These are phyloP conservation scores for Mungos mungo DNA, from an alignment of 2,113 vertebrate genomes.

Conservation along the genomic window DNA sequence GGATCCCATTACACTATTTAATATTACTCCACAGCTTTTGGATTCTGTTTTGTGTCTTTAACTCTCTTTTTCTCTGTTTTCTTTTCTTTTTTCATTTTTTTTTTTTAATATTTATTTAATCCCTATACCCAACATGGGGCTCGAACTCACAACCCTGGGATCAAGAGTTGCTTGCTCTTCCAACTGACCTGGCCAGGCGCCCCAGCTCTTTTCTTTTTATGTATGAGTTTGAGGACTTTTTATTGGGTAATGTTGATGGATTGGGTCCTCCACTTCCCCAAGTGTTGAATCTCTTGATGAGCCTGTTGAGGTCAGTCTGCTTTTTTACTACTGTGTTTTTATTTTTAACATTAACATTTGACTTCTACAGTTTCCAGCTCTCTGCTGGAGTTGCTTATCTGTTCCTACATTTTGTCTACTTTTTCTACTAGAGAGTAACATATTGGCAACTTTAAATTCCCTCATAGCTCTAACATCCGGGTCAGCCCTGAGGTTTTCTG, in stretches of 20 bases:
- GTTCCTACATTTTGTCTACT: neutral
- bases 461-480: neutral
- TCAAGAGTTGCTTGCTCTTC: no score
- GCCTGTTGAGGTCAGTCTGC: neutral
- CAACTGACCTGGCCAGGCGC: no score
- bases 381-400: neutral
- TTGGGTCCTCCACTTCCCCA: neutral
- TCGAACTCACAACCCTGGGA: no score
- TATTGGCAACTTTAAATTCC: neutral
- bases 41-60: neutral
- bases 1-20: neutral
- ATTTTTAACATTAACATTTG: neutral
- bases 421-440: neutral
- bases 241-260: neutral
- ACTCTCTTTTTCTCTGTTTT: neutral
- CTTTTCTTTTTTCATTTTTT: no score
- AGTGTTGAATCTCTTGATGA: neutral
- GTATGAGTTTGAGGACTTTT: neutral
- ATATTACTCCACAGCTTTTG: neutral
- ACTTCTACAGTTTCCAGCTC: neutral
- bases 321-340: neutral
- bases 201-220: neutral
- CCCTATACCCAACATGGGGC: no score
- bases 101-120: no score
- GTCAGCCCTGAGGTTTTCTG: neutral